Conservation (phyloP, 2,888 invertebrate genomes). For the Parascotia fuliginaria region DNA sequence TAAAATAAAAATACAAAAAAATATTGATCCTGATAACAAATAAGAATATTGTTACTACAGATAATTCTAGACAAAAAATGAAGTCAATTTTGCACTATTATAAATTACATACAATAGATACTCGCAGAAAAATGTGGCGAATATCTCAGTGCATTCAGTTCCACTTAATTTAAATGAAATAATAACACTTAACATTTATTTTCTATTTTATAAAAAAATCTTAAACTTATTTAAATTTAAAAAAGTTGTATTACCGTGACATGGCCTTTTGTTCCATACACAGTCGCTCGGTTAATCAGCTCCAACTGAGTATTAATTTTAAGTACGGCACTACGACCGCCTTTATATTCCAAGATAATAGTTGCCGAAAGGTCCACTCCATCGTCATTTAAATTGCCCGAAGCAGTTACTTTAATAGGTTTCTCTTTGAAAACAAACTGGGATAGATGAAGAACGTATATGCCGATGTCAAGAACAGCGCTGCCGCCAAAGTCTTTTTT, state of each 20-base stretch:
- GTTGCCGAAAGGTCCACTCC: slow-evolving; percentile 89
- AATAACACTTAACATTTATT: too few relatives aligned
- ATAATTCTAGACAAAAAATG: too few relatives aligned
- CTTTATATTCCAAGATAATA: slow-evolving; percentile 87
- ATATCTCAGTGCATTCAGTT: too few relatives aligned
- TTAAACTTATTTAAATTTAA: too few relatives aligned
- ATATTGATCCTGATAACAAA: too few relatives aligned
- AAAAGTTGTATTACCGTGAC: slow-evolving; percentile 76
- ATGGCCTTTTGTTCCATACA: slow-evolving; percentile 88
- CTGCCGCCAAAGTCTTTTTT: slow-evolving; percentile 92
- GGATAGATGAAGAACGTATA: slow-evolving; percentile 91
- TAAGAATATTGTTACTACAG: too few relatives aligned
- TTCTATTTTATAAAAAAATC: too few relatives aligned
- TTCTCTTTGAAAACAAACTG: slow-evolving; percentile 89
- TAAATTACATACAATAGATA: too few relatives aligned
- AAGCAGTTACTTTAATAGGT: slow-evolving; percentile 88
- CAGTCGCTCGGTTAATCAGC: slow-evolving; percentile 87
- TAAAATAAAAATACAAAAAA: slow-evolving; percentile 39
- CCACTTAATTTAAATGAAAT: too few relatives aligned
- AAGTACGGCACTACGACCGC: slow-evolving; percentile 87
- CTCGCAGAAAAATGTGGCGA: too few relatives aligned
- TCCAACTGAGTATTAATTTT: slow-evolving; percentile 76
- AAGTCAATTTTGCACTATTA: too few relatives aligned
- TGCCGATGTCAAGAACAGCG: slow-evolving; percentile 90
- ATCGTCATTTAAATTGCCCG: slow-evolving; percentile 89